These are phyloP conservation scores for Epizoanthus stellaris DNA, from an alignment of 92 coral and sea anemone genomes.

Conservation along the genomic window DNA sequence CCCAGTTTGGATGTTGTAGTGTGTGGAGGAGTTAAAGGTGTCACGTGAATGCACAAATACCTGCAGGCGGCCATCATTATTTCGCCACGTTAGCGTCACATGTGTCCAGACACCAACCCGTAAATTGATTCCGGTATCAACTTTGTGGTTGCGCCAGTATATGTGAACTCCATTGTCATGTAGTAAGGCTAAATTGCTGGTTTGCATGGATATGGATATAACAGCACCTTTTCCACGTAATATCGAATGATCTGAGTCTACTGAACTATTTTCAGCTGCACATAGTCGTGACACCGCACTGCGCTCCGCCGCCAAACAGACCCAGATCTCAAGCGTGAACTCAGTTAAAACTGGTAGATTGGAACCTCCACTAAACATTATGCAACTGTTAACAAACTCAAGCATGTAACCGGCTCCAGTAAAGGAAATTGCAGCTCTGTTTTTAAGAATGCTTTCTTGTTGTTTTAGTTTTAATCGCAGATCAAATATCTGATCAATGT, in stretches of 20 bases:
- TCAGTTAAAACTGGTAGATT: constrained; percentile 59
- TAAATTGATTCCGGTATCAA: constrained; percentile 49
- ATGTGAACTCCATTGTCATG: constrained; percentile 40
- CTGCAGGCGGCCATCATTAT: constrained; percentile 67
- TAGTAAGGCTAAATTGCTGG: constrained; percentile 40
- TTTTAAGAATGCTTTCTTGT: constrained; percentile 27
- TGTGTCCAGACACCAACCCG: constrained; percentile 60
- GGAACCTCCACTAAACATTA: constrained; percentile 33
- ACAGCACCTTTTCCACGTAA: constrained; percentile 32
- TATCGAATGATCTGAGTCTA: neutral
- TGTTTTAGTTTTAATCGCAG: constrained; percentile 24
- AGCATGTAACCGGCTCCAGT: constrained; percentile 76
- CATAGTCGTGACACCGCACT: constrained; percentile 38
- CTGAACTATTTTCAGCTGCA: neutral
- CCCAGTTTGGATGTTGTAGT: constrained; percentile 59
- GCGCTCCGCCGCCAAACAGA: constrained; percentile 43
- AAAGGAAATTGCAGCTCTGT: constrained; percentile 33
- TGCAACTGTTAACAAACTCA: constrained; percentile 36
- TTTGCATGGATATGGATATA: constrained; percentile 29
- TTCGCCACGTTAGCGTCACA: constrained; percentile 66
- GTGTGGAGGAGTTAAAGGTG: constrained; percentile 20
- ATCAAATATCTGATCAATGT: constrained; percentile 31
- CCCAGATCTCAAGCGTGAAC: constrained; percentile 69
- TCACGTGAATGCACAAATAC: constrained; percentile 28
- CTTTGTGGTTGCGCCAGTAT: constrained; percentile 44